Percentiles rank a stretch among this genome's conserved stretches.
Conservation (phyloP, 2,888 invertebrate species). For the Altica lythri region DNA sequence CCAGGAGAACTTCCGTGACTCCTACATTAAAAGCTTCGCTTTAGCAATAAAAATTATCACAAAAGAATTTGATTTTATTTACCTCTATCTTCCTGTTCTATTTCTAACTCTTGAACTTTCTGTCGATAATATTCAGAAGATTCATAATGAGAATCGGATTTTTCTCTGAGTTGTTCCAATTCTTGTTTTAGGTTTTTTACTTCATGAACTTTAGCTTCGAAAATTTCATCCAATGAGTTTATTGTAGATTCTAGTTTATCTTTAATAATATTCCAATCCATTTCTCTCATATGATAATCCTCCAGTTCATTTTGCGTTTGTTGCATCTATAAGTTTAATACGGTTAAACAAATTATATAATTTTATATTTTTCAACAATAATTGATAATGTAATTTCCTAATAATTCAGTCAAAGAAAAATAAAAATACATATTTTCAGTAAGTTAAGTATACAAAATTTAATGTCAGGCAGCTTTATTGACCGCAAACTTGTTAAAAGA, state of each 20-base stretch:
- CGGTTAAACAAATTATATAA: too few relatives aligned
- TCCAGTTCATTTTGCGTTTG: conserved; percentile 42
- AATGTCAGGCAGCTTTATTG: too few relatives aligned
- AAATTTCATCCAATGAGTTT: conserved; percentile 30
- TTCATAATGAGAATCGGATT: conserved; percentile 39
- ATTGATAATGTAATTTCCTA: too few relatives aligned
- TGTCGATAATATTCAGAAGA: conserved; percentile 45
- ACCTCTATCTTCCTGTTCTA: conserved; percentile 45
- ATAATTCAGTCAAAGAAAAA: too few relatives aligned
- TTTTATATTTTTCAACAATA: too few relatives aligned
- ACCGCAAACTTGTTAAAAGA: too few relatives aligned
- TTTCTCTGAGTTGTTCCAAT: conserved; percentile 34
- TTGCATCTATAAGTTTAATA: conserved; percentile 22
- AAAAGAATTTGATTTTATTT: too few relatives aligned
- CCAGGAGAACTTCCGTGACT: too few relatives aligned
- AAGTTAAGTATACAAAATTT: too few relatives aligned
- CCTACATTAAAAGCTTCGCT: too few relatives aligned
- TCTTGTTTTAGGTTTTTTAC: conserved; percentile 34
- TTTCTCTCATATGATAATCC: conserved; percentile 40
- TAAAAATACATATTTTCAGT: too few relatives aligned
- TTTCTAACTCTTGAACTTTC: conserved; percentile 45
- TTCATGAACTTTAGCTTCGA: conserved; percentile 32
- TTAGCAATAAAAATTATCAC: too few relatives aligned
- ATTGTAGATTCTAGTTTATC: conserved; percentile 36
- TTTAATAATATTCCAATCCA: conserved; percentile 38